Evolutionary conservation across 2,888 invertebrate species (phyloP), one percentile per base, ranked within the genome.

Genomic region (Hermaeophaga mercurialis): DNA sequence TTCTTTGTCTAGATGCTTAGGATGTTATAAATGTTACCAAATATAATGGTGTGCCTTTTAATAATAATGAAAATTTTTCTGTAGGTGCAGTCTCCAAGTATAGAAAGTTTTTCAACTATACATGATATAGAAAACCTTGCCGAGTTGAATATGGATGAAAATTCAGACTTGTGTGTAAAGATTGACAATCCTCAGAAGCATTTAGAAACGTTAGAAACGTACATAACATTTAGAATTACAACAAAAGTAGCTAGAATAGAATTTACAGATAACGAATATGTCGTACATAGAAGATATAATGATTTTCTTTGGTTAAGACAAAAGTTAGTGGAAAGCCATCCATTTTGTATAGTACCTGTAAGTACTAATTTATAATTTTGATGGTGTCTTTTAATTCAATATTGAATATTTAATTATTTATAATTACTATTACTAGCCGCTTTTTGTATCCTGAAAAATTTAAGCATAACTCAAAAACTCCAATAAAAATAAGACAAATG

Each of bases 161-260:
- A 79, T 50, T 76, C 80, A 4, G 87, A 88, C 70, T 73, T 88
- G 11, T 84, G 84, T 72, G 83, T 87, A 2, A 80, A 83, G 73
- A 85, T 89, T 24, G 89, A 88, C 69, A 86, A 84, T 75, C 88
- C 88, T 4, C 87, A 88, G 68, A 88, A 88, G 71, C 86, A 88
- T 75, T 78, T 85, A 39, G 86, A 87, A 66, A 84, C 86, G 0
- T 79, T 88, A 68, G 89, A 88, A 70, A 87, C 88, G 0, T 89
- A 83, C 66, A 85, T 89, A 48, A 85, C 87, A 41, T 89, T 87
- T 70, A 78, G 86, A 46, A 81, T 88, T 26, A 83, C 83, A n/a
- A 85, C 86, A 1, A 85, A 83, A 76, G 86, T 85, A 71, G 82
- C 84, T 9, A 79, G 87, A 63, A 80, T 84, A 62, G 86, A 87